Evolutionary conservation across 2,797 vertebrate species (phyloP).

Genomic region (Platyrinchus mystaceus): DNA sequence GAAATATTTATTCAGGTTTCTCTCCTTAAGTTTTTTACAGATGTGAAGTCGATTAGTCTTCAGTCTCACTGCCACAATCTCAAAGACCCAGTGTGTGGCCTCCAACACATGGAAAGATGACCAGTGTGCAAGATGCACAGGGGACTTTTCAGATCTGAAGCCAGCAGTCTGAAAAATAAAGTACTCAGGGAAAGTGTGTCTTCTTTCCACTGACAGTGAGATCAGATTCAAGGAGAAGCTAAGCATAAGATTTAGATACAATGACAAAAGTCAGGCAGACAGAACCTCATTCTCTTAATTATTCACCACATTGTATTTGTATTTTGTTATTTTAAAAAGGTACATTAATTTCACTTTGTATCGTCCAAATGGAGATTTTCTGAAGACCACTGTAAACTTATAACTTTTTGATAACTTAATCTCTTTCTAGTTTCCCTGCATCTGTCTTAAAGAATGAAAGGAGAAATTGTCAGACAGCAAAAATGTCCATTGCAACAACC

Average conservation of each 20-base stretch:
- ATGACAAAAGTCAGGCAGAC: neutral
- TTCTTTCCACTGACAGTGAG: constrained; percentile 22
- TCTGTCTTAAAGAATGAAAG: neutral
- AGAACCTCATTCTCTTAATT: neutral
- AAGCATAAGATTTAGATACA: neutral
- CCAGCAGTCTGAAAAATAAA: constrained; percentile 57
- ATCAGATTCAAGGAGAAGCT: constrained; percentile 29
- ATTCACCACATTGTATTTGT: neutral
- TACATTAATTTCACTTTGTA: neutral
- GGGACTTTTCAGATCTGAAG: constrained; percentile 46
- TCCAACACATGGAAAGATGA: constrained; percentile 61
- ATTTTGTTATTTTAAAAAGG: neutral
- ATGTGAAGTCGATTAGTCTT: constrained; percentile 62
- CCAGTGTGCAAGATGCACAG: constrained; percentile 28
- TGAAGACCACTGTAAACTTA: neutral
- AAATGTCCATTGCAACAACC: neutral
- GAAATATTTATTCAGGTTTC: constrained; percentile 64
- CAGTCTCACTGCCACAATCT: constrained; percentile 20
- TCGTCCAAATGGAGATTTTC: neutral
- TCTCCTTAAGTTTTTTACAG: constrained; percentile 41
- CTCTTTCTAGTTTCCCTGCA: neutral
- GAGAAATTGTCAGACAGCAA: neutral
- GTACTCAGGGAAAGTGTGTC: constrained; percentile 37
- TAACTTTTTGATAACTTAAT: neutral
- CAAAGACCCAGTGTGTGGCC: constrained; percentile 60